Base-by-base conservation (phyloP, 2,888 invertebrate species). In the Ectemnius cavifrons region DNA sequence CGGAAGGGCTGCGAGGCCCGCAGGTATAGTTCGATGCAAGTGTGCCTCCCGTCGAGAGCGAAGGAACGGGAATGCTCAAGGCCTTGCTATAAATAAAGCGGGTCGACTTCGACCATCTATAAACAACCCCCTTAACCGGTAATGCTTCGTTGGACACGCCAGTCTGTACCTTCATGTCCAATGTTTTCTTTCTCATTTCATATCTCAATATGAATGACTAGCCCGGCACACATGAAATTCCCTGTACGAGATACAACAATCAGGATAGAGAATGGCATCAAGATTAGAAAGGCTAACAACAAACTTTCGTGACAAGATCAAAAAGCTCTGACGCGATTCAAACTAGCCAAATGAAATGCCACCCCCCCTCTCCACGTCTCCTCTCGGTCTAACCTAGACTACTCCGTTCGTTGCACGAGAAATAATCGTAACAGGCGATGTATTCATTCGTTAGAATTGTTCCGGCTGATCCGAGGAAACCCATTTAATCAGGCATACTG, bases 301-400 rank as follows among this genome's bases (percentile, higher is more conserved):
- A 6, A 16, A 16, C n/a, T 52, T 5, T 52, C 52, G 2, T 52
- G 52, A 52, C 52, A 16, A 14, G 8, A 6, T 52, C 52, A 16
- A 5, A 5, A 13, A 52, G n/a, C 16, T 52, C n/a, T 1, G 13
- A 16, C 16, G 52, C 52, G 13, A 52, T 52, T 16, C 16, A 52
- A 52, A 52, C 11, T 14, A 52, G 52, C 52, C 52, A 52, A 52
- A 52, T 52, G 14, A 52, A 52, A 52, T 52, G 52, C 52, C 52
- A 52, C 52, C 52, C 52, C 8, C 52, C 52, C 52, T 52, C 16
- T 6, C 1, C 8, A 37, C 37, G 5, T 6, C 37, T 37, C 37
- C 37, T 37, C 1, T 8, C n/a, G 47, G 47, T 14, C 16, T 52
- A 52, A 4, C 4, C 16, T 52, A 16, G 52, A 16, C 2, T 52